These are phyloP conservation scores for Gambusia holbrooki DNA, from an alignment of 2,113 vertebrate genomes.

Conservation along the genomic window DNA sequence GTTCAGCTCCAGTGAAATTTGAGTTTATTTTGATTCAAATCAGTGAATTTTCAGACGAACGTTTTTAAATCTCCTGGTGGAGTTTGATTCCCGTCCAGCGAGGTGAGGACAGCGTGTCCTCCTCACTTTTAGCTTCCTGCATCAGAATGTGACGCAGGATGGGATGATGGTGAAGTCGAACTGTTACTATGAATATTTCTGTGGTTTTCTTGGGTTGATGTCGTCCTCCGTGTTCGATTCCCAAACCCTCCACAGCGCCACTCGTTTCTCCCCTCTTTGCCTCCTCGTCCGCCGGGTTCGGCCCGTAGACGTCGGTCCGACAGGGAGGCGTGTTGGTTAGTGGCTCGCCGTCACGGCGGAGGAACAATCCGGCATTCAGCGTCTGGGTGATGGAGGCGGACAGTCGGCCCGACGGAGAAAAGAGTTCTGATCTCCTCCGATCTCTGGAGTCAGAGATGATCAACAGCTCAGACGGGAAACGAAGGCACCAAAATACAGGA, in stretches of 20 bases:
- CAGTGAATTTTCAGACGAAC: too few species aligned
- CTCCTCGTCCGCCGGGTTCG: background rate
- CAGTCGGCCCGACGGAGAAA: conserved; percentile 22
- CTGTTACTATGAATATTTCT: too few species aligned
- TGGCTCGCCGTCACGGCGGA: conserved; percentile 30
- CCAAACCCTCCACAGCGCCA: background rate
- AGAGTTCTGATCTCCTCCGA: conserved; percentile 39
- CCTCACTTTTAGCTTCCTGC: background rate
- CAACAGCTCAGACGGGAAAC: conserved; percentile 43
- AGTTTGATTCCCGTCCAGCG: background rate
- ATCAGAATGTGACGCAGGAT: background rate
- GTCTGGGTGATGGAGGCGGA: conserved; percentile 54
- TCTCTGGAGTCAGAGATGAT: conserved; percentile 65
- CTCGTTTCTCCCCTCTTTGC: too few species aligned
- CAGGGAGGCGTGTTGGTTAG: conserved; percentile 3
- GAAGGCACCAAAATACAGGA: conserved; percentile 15
- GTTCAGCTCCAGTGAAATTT: too few species aligned
- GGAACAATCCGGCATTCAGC: conserved; percentile 61
- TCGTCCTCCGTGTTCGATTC: too few species aligned
- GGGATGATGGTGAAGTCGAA: background rate
- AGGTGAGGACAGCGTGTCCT: background rate
- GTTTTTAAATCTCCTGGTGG: background rate
- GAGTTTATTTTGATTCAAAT: too few species aligned
- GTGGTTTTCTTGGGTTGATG: too few species aligned
- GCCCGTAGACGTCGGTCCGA: too few species aligned